Evolutionary conservation across 1,140 invertebrate species (phyloP).

Genomic region (Forficula auricularia): DNA sequence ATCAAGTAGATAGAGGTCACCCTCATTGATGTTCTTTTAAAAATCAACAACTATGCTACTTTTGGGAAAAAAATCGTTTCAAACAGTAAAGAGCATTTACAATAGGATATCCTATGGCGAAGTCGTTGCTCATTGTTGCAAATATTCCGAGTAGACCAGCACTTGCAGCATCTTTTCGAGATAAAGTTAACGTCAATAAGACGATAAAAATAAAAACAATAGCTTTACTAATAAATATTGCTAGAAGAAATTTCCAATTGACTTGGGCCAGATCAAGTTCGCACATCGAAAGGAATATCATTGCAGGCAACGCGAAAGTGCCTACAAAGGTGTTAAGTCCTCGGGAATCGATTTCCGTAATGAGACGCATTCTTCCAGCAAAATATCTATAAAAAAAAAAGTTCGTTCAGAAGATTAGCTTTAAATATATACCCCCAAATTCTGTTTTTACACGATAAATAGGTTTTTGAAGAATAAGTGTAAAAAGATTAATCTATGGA

Average conservation of each 20-base stretch:
- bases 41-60: no score
- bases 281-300: conserved; percentile 82
- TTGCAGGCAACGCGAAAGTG: conserved; percentile 75
- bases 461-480: no score
- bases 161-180: conserved; percentile 62
- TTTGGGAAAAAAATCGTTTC: no score
- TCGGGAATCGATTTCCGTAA: conserved; percentile 70
- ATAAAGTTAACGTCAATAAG: conserved; percentile 57
- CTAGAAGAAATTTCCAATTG: conserved; percentile 77
- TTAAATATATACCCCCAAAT: no score
- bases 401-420: no score
- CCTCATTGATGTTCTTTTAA: no score
- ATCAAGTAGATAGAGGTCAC: no score
- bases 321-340: conserved; percentile 86
- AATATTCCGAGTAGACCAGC: conserved; percentile 88
- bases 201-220: conserved; percentile 70
- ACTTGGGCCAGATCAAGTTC: conserved; percentile 65
- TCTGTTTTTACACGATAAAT: no score
- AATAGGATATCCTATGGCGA: conserved; percentile 91
- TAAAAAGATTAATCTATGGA: no score
- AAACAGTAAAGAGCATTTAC: no score
- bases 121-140: conserved; percentile 93
- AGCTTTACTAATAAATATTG: conserved; percentile 71
- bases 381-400: conserved; percentile 54
- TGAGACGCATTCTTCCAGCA: conserved; percentile 67